Percentiles rank a stretch among this genome's conserved stretches.
Conservation (phyloP, 2,797 vertebrate genomes). For the Coccyzus lansbergi region DNA sequence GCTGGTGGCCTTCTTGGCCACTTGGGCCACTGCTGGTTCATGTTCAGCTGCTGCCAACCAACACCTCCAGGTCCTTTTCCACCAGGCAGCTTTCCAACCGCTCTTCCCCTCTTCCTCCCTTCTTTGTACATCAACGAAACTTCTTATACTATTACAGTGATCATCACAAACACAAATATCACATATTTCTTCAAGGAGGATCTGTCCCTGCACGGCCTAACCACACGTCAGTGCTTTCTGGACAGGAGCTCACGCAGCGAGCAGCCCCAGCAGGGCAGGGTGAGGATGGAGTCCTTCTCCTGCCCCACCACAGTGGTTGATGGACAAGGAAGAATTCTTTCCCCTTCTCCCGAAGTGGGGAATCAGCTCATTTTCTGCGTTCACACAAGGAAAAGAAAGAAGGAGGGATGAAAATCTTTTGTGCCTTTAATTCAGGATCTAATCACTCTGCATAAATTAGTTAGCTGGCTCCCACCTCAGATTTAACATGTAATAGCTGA, state of each 20-base stretch:
- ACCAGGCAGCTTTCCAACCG: too few relatives aligned
- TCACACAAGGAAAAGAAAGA: not conserved
- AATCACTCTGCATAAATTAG: conserved; percentile 26
- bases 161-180: not conserved
- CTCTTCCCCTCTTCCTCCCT: too few relatives aligned
- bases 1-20: too few relatives aligned
- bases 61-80: too few relatives aligned
- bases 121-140: not conserved
- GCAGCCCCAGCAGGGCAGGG: not conserved
- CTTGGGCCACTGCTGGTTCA: too few relatives aligned
- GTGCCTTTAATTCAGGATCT: conserved; percentile 20
- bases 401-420: not conserved
- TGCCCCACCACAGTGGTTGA: not conserved
- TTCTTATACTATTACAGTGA: accelerated
- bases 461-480: conserved; percentile 39
- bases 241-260: accelerated
- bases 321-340: not conserved
- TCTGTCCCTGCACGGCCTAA: not conserved
- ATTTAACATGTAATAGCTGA: not conserved
- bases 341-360: not conserved
- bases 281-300: not conserved
- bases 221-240: not conserved
- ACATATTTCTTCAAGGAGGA: not conserved
- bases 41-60: too few relatives aligned
- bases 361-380: not conserved